Base-by-base conservation (phyloP, 2,888 invertebrate species). In the Drosophila lacicola region DNA sequence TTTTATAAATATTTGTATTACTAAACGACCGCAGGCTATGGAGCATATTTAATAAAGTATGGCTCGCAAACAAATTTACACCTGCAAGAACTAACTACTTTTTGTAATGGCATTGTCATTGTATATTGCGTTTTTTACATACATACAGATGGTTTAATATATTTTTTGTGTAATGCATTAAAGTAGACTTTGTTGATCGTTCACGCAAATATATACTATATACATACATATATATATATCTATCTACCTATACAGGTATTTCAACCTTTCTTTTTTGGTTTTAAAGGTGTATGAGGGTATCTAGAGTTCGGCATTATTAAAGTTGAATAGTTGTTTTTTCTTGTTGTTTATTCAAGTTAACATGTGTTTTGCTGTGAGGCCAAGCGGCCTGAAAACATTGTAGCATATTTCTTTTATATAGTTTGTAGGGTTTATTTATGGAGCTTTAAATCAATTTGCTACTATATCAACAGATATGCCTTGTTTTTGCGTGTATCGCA, bases 41-140 rank as follows among this genome's bases (percentile, higher is more conserved):
- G 2, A 17, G 17, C 17, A 17, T 17, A 17, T 17, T 17, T 17
- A 17, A 17, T 17, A 17, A 17, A 2, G 17, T 17, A 1, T 17
- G 17, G 2, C 17, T 0, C 17, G 2, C 2, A 17, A 1, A 17
- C 17, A 21, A 21, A 21, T 21, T 3, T 21, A 21, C 21, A 4
- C 21, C 21, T 4, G 50, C 57, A 64, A 70, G 54, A 60, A 50
- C 29, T 53, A 66, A 61, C 54, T 50, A 45, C 57, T 70, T 65
- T 50, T 39, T 54, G 10, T 41, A 37, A 19, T 17, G 14, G 13
- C 19, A 17, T 44, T 61, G 34, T 39, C n/a, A 60, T 49, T 62
- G 62, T 56, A 53, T 75, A 62, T 44, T 63, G 21, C 29, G 45
- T 36, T 66, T 62, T 67, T 42, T 62, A 10, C 9, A 19, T 34